Conservation (phyloP, 1,140 invertebrate species). For the Anastrepha obliqua region DNA sequence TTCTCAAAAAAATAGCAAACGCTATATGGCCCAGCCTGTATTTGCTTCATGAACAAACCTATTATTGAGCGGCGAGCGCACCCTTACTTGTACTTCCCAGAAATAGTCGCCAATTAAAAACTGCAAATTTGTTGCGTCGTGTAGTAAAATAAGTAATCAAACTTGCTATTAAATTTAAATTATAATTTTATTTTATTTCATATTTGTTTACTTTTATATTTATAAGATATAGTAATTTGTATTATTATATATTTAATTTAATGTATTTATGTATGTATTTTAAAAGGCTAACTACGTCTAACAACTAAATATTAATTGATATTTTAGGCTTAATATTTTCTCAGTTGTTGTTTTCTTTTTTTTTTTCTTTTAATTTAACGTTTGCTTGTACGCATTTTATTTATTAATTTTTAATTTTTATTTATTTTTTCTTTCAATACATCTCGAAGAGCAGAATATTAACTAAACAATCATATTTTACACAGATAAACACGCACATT, state of each 20-base stretch:
- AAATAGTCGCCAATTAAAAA: too few relatives aligned
- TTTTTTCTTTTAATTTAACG: conserved; percentile 4
- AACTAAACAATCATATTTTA: conserved; percentile 47
- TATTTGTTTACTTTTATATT: not conserved
- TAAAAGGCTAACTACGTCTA: conserved; percentile 50
- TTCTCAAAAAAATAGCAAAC: too few relatives aligned
- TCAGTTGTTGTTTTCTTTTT: too few relatives aligned
- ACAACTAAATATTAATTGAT: conserved; percentile 46
- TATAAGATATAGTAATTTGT: not conserved
- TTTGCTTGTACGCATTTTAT: conserved; percentile 4
- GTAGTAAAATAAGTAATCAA: too few relatives aligned
- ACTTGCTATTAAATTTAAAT: not conserved
- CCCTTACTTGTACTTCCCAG: too few relatives aligned
- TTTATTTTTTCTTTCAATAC: not conserved
- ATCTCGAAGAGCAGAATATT: conserved; percentile 38
- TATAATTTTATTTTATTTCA: not conserved
- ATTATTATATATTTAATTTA: conserved; percentile 10
- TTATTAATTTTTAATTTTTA: not conserved
- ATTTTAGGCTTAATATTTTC: conserved; percentile 18
- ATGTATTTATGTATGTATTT: conserved; percentile 35
- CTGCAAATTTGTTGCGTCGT: too few relatives aligned
- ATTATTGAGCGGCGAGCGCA: too few relatives aligned
- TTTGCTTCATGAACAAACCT: too few relatives aligned
- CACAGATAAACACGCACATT: conserved; percentile 37
- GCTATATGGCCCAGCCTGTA: too few relatives aligned